A percentile compares a stretch with the other conserved stretches of the same genome.
phyloP scores from a whole-genome alignment of 2,113 vertebrate genomes.

The Passer domesticus region DNA sequence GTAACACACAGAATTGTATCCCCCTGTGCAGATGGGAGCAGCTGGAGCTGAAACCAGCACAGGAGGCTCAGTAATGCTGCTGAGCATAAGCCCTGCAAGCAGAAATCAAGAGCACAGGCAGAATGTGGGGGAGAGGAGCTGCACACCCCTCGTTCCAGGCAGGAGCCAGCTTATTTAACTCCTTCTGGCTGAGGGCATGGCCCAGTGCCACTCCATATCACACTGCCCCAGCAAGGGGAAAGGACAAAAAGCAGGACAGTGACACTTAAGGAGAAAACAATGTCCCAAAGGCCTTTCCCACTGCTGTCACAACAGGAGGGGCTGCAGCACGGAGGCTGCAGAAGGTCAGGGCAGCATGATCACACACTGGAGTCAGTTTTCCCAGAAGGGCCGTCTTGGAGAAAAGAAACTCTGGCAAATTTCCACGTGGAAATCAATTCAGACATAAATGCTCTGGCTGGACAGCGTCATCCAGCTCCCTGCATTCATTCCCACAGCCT shows the following conservation, averaged over 20 bases:
- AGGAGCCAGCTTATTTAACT: neutral
- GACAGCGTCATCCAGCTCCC: neutral
- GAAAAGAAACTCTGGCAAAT: neutral
- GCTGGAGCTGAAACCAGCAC: conserved; percentile 8
- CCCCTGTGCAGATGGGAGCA: conserved; percentile 14
- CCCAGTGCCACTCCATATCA: neutral
- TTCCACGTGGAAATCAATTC: neutral
- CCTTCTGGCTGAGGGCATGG: neutral
- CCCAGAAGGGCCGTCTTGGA: neutral
- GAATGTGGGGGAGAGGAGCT: neutral
- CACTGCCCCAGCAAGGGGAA: neutral
- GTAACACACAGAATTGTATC: neutral
- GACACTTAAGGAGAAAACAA: neutral
- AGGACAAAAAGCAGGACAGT: neutral
- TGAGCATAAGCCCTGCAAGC: neutral
- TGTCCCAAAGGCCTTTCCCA: neutral
- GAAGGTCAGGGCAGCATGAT: neutral
- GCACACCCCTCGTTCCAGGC: neutral
- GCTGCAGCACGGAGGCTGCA: neutral
- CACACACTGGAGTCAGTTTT: neutral
- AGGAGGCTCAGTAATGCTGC: neutral
- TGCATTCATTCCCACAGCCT: neutral
- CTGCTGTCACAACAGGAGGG: neutral
- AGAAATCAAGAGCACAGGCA: neutral
- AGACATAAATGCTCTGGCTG: neutral